Percentiles rank a stretch among this genome's conserved stretches.
phyloP scores from a whole-genome alignment of 2,797 vertebrate genomes.

The Hipposideros larvatus region DNA sequence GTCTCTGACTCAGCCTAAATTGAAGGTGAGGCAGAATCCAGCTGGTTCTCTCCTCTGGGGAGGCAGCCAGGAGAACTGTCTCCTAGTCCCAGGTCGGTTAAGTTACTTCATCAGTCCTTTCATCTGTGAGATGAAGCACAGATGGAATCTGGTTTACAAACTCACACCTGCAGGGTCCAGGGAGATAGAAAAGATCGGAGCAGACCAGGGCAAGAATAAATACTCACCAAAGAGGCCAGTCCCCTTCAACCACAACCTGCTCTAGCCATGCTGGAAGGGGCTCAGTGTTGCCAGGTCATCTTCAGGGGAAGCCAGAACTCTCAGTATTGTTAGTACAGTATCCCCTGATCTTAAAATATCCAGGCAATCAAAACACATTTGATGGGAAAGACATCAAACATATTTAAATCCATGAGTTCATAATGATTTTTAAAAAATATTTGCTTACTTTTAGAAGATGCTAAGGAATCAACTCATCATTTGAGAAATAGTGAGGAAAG shows the following conservation, averaged over 20 bases:
- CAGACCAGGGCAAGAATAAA: not conserved
- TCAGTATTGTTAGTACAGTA: conserved; percentile 16
- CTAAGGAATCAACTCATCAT: not conserved
- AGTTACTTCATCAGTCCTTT: not conserved
- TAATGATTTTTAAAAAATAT: not conserved
- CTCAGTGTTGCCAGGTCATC: not conserved
- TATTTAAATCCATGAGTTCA: not conserved
- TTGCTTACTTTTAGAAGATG: not conserved
- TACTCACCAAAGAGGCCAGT: not conserved
- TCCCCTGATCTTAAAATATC: conserved; percentile 25
- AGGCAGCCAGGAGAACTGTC: not conserved
- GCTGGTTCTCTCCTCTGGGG: not conserved
- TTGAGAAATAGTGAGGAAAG: conserved; percentile 16
- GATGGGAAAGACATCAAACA: not conserved
- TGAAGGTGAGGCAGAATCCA: not conserved
- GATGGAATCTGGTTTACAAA: not conserved
- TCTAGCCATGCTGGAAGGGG: not conserved
- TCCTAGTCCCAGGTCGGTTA: not conserved
- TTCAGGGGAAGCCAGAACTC: not conserved
- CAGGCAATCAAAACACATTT: not conserved
- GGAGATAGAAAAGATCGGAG: not conserved
- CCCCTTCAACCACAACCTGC: not conserved
- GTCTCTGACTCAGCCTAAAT: not conserved
- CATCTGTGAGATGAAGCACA: not conserved
- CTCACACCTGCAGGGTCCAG: not conserved